Percentiles rank a stretch among this genome's conserved stretches.
These are phyloP conservation scores for Epistrophe eligans DNA, from an alignment of 2,888 invertebrate species.

Conservation along the genomic window DNA sequence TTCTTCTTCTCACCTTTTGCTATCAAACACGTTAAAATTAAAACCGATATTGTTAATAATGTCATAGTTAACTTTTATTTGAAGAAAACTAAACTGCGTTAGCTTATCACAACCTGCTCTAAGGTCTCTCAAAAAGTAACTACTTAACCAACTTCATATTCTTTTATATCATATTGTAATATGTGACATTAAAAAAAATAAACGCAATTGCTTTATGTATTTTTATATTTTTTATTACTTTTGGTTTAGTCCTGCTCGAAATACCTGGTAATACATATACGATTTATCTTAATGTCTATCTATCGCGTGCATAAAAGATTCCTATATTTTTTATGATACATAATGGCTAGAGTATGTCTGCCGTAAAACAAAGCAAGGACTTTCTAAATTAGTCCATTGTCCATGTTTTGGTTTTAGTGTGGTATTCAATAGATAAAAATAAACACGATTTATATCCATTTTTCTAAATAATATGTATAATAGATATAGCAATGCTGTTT, in stretches of 20 bases:
- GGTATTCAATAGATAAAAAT: slow-evolving; percentile 7
- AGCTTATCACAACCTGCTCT: neutral
- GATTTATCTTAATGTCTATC: slow-evolving; percentile 2
- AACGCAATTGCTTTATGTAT: neutral
- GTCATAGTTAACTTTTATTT: neutral
- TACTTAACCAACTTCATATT: neutral
- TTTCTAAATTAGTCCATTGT: slow-evolving; percentile 17
- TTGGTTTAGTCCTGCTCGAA: slow-evolving; percentile 1
- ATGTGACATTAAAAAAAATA: neutral
- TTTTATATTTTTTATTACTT: neutral
- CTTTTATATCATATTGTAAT: neutral
- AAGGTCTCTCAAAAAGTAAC: slow-evolving; percentile 4
- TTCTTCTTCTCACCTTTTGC: slow-evolving; percentile 2
- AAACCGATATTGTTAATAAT: neutral
- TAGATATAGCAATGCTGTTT: too few relatives aligned
- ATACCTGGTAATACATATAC: neutral
- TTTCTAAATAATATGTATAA: neutral
- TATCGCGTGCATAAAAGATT: slow-evolving; percentile 30
- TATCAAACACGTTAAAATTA: neutral
- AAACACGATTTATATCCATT: neutral
- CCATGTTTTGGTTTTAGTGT: neutral
- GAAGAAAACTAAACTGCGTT: neutral
- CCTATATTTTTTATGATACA: slow-evolving; percentile 27
- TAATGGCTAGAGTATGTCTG: neutral
- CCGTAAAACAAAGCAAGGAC: neutral